phyloP scores from a whole-genome alignment of 2,797 vertebrate species.

The Squalus acanthias region DNA sequence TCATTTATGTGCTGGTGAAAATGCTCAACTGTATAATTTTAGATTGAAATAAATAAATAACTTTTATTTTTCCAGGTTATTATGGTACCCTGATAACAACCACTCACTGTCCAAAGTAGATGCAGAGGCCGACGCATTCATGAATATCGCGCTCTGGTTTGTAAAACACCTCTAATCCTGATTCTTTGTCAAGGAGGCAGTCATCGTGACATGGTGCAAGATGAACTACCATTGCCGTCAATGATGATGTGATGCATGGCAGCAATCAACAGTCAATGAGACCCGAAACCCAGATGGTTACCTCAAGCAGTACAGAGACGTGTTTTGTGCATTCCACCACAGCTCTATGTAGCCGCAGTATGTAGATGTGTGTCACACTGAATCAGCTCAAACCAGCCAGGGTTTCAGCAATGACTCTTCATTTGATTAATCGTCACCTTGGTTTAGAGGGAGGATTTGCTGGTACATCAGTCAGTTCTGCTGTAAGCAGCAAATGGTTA shows the following conservation, averaged over 20 bases:
- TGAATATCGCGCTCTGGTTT: slow-evolving; percentile 67
- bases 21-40: background rate
- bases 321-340: background rate
- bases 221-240: background rate
- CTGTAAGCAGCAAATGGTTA: background rate
- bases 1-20: background rate
- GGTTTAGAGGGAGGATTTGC: background rate
- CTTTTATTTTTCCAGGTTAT: slow-evolving; percentile 63
- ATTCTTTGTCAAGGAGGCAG: background rate
- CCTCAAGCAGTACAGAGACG: background rate
- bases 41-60: background rate
- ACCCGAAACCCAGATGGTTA: background rate
- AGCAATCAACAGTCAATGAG: background rate
- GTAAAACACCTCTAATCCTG: slow-evolving; percentile 54
- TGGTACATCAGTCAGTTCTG: too few relatives aligned
- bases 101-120: slow-evolving; percentile 66
- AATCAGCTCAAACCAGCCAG: background rate
- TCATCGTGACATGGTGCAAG: background rate
- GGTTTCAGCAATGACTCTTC: background rate
- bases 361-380: background rate
- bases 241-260: background rate
- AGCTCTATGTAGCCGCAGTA: slow-evolving; percentile 3
- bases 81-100: slow-evolving; percentile 74
- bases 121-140: slow-evolving; percentile 64
- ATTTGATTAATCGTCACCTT: background rate